These are phyloP conservation scores for Drosophila conformis DNA, from an alignment of 2,888 invertebrate genomes.

Conservation along the genomic window DNA sequence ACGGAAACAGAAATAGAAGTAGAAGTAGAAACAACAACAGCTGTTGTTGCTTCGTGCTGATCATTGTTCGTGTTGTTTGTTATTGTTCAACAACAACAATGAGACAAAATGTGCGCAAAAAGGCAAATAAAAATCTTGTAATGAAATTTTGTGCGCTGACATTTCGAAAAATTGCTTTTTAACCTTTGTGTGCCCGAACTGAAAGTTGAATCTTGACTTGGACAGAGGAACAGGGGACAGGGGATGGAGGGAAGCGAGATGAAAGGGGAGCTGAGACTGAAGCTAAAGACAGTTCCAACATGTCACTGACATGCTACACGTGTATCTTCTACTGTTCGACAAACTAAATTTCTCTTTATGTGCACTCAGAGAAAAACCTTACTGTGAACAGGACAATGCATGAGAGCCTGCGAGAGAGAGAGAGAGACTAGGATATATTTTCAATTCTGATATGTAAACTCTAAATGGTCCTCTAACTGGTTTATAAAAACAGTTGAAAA, in stretches of 20 bases:
- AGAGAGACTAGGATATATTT: not conserved
- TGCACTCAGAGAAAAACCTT: not conserved
- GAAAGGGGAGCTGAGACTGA: not conserved
- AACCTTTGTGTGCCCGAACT: slow-evolving; percentile 62
- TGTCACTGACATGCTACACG: slow-evolving; percentile 78
- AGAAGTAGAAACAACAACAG: slow-evolving; percentile 18
- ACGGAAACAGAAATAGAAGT: slow-evolving; percentile 46
- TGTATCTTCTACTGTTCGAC: slow-evolving; percentile 69
- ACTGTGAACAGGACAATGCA: not conserved
- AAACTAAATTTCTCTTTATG: not conserved
- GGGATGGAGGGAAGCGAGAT: not conserved
- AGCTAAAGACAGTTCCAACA: slow-evolving; percentile 34
- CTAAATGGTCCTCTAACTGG: not conserved
- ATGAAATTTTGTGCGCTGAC: slow-evolving; percentile 79
- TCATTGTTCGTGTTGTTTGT: slow-evolving; percentile 54
- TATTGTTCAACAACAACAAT: slow-evolving; percentile 44
- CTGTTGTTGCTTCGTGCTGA: slow-evolving; percentile 31
- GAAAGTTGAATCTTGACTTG: slow-evolving; percentile 33
- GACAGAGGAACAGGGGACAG: not conserved
- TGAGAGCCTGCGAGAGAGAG: not conserved
- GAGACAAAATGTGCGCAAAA: slow-evolving; percentile 48
- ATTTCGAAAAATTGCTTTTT: slow-evolving; percentile 79
- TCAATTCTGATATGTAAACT: not conserved
- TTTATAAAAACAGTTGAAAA: too few species aligned
- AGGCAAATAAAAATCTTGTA: slow-evolving; percentile 79